Evolutionary conservation across 2,113 vertebrate genomes (phyloP), one percentile per base, ranked within the genome.

Genomic region (Perognathus longimembris): DNA sequence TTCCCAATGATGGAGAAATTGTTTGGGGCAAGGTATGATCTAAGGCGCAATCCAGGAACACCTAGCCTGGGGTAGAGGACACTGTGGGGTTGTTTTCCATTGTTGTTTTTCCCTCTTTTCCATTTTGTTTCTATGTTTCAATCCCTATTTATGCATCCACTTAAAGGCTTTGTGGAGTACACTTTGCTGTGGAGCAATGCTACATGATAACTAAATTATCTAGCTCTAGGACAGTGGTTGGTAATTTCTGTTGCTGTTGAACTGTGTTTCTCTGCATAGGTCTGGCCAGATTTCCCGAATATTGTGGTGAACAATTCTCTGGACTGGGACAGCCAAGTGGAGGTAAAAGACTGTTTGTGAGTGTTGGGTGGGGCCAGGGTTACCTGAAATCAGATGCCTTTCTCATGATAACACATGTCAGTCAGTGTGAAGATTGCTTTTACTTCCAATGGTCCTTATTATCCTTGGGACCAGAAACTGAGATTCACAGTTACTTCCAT

Each of bases 1-100:
- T 98, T 96, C 98, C 99, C 2, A 10, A 94, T 26, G 78, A 89
- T 84, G 64, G 78, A 42, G 98, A 91, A 2, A 99, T 99, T 36
- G 97, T 99, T 34, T 99, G 98, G 98, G 99, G 99, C 76, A 99
- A 99, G 99, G 99, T 99, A 98, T 30, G 75, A 4, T 32, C 54
- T 5, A 18, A 9, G n/a, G 0, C 0, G 4, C 7, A 30, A 67
- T 1, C 6, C 28, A 3, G 7, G 10, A 45, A 2, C 22, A 34
- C n/a, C 11, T n/a, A 21, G 42, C 0, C 30, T 30, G 28, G 30
- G 24, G 6, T 1, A n/a, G 32, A 34, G 0, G 2, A 4, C 50
- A 22, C 3, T 34, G 7, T n/a, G n/a, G n/a, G n/a, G n/a, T n/a
- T n/a, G n/a, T n/a, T n/a, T n/a, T n/a, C n/a, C n/a, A n/a, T n/a